Evolutionary conservation across 2,113 vertebrate species (phyloP), one percentile per base, ranked within the genome.

Genomic region (Chaetodon trifascialis): DNA sequence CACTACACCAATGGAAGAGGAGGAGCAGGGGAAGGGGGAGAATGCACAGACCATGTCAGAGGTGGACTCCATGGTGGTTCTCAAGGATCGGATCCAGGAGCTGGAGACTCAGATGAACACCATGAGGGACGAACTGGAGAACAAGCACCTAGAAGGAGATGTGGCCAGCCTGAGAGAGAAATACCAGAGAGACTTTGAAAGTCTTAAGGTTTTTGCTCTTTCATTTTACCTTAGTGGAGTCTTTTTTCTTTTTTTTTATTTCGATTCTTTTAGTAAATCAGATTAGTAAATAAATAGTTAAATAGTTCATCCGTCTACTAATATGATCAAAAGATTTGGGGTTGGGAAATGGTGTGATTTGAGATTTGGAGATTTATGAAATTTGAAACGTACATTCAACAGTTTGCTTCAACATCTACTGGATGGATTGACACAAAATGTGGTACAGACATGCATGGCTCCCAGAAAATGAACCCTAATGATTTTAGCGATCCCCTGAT

Each of bases 161-260:
- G 89, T 93, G 23, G 93, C 96, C 83, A 94, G 95, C 25, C 94
- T 99, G 93, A 97, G 94, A 90, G 97, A 97, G 88, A 99, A 98
- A 95, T 97, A 99, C 96, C 98, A 98, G 95, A 96, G 95, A 92
- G 98, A 99, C 96, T 97, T 99, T 95, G 98, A 99, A 89, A 99
- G 96, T 93, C 93, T 99, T 75, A 99, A 99, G 98, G 98, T 99
- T 94, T 93, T 92, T 94, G 86, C 80, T 90, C 72, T 84, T 91
- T 89, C 59, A 84, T 79, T 90, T 86, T 84, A 86, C 7, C 82
- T 73, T 83, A 81, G 77, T 86, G 12, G 54, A 40, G 66, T 64
- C 16, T 36, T 84, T 51, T 40, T 25, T 52, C 30, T 30, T 30
- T 30, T 30, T 30, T 3, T 30, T 30, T 30, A 2, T 30, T 30